Percentiles rank a stretch among this genome's conserved stretches.
Conservation (phyloP, 2,797 vertebrate species). For the Lepus oiostolus region DNA sequence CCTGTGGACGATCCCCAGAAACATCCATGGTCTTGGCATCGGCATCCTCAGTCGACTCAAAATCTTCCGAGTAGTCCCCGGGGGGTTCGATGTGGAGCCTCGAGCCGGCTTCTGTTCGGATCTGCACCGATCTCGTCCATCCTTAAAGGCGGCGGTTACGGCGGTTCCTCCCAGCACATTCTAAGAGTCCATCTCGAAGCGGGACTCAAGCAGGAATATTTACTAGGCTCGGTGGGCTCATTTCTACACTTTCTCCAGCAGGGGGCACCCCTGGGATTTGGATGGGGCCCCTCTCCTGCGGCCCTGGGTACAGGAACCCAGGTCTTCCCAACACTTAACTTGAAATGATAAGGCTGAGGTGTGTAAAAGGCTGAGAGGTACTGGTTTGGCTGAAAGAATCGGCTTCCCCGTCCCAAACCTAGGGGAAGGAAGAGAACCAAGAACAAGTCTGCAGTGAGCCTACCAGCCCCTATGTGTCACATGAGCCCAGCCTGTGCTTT, state of each 20-base stretch:
- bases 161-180: neutral
- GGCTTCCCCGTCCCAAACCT: neutral
- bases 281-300: constrained; percentile 26
- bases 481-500: neutral
- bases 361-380: neutral
- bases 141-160: too few species aligned
- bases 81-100: too few species aligned
- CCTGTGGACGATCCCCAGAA: too few species aligned
- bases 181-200: neutral
- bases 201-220: neutral
- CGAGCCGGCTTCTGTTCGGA: too few species aligned
- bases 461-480: neutral
- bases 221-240: neutral
- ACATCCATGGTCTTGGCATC: too few species aligned
- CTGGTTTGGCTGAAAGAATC: neutral
- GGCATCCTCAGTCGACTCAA: too few species aligned
- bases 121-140: too few species aligned
- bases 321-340: neutral
- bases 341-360: neutral
- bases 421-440: neutral
- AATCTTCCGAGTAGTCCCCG: too few species aligned
- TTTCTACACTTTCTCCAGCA: constrained; percentile 71
- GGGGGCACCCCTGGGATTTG: constrained; percentile 73
- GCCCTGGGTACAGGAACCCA: neutral
- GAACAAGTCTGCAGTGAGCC: neutral